phyloP scores from a whole-genome alignment of 2,888 invertebrate species.

The Perizoma affinitatum region DNA sequence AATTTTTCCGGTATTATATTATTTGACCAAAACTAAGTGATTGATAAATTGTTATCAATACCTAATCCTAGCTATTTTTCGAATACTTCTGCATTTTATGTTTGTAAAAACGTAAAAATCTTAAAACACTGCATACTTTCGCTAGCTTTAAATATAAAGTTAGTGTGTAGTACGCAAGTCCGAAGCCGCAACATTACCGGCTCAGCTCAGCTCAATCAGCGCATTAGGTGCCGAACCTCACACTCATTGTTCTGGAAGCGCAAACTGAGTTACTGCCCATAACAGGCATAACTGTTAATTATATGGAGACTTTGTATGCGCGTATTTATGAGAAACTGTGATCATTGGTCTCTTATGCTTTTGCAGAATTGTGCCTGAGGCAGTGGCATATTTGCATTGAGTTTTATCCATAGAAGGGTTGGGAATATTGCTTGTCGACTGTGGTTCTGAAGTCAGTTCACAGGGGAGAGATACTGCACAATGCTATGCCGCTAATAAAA shows the following conservation, averaged over 20 bases:
- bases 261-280: constrained; percentile 71
- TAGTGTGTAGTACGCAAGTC: not conserved
- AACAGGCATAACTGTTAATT: constrained; percentile 76
- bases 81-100: no score
- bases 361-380: constrained; percentile 2
- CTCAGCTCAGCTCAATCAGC: constrained; percentile 28
- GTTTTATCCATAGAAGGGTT: not conserved
- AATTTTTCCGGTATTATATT: no score
- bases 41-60: no score
- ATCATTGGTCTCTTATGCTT: constrained; percentile 10
- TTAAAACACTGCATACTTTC: not conserved
- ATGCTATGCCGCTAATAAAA: no score
- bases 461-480: no score
- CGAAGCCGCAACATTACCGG: constrained; percentile 18
- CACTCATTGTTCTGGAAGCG: constrained; percentile 70
- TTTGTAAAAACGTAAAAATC: no score
- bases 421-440: not conserved
- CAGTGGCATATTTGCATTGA: not conserved
- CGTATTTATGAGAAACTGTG: constrained; percentile 58
- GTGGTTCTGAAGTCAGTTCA: no score
- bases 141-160: not conserved
- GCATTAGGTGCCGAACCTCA: constrained; percentile 70
- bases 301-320: constrained; percentile 69
- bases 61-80: no score
- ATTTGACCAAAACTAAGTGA: no score